Base-by-base conservation (phyloP, 2,888 invertebrate species). In the Nomada hirtipes region DNA sequence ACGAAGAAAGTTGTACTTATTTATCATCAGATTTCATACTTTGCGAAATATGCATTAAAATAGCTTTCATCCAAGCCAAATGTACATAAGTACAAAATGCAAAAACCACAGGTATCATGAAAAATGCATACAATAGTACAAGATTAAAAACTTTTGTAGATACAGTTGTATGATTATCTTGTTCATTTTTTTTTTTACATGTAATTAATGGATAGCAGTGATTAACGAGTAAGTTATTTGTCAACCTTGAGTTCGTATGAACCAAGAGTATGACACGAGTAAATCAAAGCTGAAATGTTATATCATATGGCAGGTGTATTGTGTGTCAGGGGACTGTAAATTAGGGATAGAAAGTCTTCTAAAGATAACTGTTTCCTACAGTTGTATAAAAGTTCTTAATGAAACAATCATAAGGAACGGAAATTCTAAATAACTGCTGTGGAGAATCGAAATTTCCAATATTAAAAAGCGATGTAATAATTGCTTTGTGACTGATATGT, bases 221-320 rank as follows among this genome's bases (percentile, higher is more conserved):
- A n/a, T 47, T 64, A 42, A 70, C 26, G 11, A 59, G 63, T 53
- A 74, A 75, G 65, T 68, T 42, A 75, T 7, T 82, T 57, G 36
- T 65, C 15, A 26, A 52, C 18, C 26, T 53, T 52, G 42, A 29
- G 64, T 71, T 53, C 26, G 11, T 55, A 55, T 65, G 36, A 61
- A 70, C 18, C 18, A 70, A 77, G 83, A 82, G 77, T 79, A 78
- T 75, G 83, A 83, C 78, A 83, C 64, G 83, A 83, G 83, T 78
- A 83, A 79, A 70, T 0, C 29, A 59, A 71, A 64, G n/a, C 47
- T 15, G 18, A 59, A 47, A 20, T 42, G 13, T 68, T 69, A 53
- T 4, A 55, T 20, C 55, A 23, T 15, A 20, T 20, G 26, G 36
- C 63, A 63, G 20, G 20, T 53, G 18, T 18, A 60, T 53, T 50